Conservation (phyloP, 2,113 vertebrate genomes). For the Suncus etruscus region DNA sequence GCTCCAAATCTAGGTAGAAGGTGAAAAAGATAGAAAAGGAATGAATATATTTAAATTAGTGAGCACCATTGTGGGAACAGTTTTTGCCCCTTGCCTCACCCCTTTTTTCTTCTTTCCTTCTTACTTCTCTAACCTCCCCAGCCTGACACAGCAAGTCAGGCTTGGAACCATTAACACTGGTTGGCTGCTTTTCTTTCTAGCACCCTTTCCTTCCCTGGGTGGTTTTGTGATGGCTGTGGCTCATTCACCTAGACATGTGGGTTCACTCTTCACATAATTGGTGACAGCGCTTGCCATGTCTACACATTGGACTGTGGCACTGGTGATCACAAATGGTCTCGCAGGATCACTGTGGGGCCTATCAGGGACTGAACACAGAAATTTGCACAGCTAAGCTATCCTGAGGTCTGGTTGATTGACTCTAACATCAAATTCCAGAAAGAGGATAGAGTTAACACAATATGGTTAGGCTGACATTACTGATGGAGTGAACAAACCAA, state of each 20-base stretch:
- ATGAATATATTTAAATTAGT: slow-evolving; percentile 6
- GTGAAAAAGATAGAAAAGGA: slow-evolving; percentile 41
- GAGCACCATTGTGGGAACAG: neutral
- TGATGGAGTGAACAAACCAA: neutral
- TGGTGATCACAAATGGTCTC: no score
- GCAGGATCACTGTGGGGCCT: no score
- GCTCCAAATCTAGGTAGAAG: neutral
- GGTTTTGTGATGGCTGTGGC: no score
- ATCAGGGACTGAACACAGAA: no score
- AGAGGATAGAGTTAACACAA: neutral
- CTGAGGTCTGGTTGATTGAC: neutral
- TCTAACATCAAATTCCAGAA: neutral
- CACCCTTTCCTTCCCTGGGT: no score
- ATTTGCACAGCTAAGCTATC: no score
- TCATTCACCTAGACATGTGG: no score
- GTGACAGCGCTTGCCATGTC: no score
- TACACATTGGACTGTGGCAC: no score
- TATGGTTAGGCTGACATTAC: neutral
- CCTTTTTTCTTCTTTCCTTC: neutral
- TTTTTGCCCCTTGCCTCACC: fast-evolving
- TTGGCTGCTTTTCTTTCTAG: neutral
- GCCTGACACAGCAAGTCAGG: neutral
- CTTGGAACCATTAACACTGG: neutral
- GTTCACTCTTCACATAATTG: no score
- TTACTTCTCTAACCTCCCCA: neutral